phyloP scores from a whole-genome alignment of 2,888 invertebrate species.

The Cotesia congregata region DNA sequence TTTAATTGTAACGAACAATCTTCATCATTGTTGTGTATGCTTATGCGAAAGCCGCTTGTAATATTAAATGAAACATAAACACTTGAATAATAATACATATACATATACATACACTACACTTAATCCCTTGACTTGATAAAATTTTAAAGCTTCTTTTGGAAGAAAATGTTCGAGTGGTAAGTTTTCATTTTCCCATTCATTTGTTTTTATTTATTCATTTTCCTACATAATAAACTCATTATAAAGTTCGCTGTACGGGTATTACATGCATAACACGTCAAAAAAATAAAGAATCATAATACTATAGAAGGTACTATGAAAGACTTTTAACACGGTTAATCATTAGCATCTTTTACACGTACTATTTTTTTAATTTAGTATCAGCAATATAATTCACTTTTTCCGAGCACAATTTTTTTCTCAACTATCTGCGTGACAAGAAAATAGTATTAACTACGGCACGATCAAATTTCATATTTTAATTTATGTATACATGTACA shows the following conservation, averaged over 20 bases:
- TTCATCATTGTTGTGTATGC: not conserved
- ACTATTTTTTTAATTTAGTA: not conserved
- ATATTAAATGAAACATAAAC: not conserved
- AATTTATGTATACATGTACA: not conserved
- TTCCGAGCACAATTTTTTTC: not conserved
- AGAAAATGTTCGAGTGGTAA: constrained; percentile 49
- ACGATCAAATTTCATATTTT: not conserved
- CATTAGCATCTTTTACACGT: not conserved
- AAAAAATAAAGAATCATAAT: too few relatives aligned
- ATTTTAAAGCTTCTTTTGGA: constrained; percentile 48
- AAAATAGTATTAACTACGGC: not conserved
- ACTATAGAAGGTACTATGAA: too few relatives aligned
- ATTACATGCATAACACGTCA: too few relatives aligned
- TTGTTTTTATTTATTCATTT: not conserved
- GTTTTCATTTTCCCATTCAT: constrained; percentile 27
- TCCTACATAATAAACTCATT: not conserved
- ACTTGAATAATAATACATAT: not conserved
- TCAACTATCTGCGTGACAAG: too few relatives aligned
- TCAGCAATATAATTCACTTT: not conserved
- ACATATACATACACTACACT: not conserved
- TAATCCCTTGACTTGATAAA: constrained; percentile 35
- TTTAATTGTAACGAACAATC: not conserved
- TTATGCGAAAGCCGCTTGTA: not conserved
- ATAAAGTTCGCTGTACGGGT: not conserved
- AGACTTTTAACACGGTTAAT: not conserved